Percentiles rank a stretch among this genome's conserved stretches.
Conservation (phyloP, 2,797 vertebrate species). For the Rhyacichthys aspro region DNA sequence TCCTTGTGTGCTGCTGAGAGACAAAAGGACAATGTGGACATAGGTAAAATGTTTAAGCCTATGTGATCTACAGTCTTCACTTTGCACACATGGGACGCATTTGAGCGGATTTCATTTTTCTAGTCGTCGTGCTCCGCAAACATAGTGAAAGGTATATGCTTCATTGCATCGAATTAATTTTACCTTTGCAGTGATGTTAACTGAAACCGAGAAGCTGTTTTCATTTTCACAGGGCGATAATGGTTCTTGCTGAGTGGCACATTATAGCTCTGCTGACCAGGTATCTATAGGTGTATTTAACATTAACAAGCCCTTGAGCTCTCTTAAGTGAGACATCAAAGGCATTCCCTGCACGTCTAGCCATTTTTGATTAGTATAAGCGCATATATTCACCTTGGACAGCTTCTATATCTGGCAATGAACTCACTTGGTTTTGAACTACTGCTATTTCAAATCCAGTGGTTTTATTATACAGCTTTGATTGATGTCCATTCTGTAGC, state of each 20-base stretch:
- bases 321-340: conserved; percentile 37
- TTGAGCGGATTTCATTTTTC: not conserved
- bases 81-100: not conserved
- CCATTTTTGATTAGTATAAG: conserved; percentile 25
- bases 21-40: no score
- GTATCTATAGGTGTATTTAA: conserved; percentile 27
- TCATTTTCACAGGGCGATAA: conserved; percentile 24
- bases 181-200: not conserved
- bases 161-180: not conserved
- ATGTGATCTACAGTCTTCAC: not conserved
- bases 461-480: conserved; percentile 7
- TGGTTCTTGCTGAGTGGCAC: conserved; percentile 29
- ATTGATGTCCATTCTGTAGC: conserved; percentile 11
- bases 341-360: conserved; percentile 25
- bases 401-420: not conserved
- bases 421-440: no score
- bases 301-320: conserved; percentile 20
- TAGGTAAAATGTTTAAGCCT: no score
- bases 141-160: not conserved
- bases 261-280: conserved; percentile 27
- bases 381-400: conserved; percentile 6
- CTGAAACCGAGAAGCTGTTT: conserved; percentile 12
- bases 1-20: no score
- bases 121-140: not conserved
- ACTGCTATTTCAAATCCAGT: no score